Evolutionary conservation across 2,888 invertebrate genomes (phyloP).

Genomic region (Busseola fusca): DNA sequence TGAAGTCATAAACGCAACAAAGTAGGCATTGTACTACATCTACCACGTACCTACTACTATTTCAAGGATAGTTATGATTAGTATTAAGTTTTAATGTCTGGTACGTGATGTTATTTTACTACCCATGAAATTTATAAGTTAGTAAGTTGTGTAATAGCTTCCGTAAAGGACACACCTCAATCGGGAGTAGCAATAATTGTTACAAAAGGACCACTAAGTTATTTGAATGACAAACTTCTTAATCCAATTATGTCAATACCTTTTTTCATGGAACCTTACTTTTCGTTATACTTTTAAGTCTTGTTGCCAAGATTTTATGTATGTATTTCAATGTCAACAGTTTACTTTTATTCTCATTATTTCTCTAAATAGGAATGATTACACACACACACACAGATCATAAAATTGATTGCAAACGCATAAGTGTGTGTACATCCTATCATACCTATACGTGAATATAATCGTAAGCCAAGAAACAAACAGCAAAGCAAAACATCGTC

Average conservation of each 20-base stretch:
- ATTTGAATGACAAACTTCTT: background rate
- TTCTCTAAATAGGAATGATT: background rate
- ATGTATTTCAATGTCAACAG: background rate
- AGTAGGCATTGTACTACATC: background rate
- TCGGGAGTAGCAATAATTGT: background rate
- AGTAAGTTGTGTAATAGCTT: constrained; percentile 22
- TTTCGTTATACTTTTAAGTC: background rate
- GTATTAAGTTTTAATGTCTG: constrained; percentile 20
- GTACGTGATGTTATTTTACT: constrained; percentile 23
- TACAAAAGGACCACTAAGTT: background rate
- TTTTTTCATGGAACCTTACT: background rate
- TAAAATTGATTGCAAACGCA: too few relatives aligned
- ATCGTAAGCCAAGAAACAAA: background rate
- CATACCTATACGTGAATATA: too few relatives aligned
- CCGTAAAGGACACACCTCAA: constrained; percentile 2
- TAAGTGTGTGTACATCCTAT: too few relatives aligned
- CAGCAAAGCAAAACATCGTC: background rate
- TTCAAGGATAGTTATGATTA: constrained; percentile 28
- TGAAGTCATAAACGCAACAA: constrained; percentile 18
- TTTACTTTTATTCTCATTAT: background rate
- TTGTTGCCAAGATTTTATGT: background rate
- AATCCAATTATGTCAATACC: background rate
- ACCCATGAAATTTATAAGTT: background rate
- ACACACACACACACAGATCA: background rate
- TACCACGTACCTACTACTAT: background rate